Evolutionary conservation across 2,113 vertebrate species (phyloP), one percentile per base, ranked within the genome.

Genomic region (Eolophus roseicapilla): DNA sequence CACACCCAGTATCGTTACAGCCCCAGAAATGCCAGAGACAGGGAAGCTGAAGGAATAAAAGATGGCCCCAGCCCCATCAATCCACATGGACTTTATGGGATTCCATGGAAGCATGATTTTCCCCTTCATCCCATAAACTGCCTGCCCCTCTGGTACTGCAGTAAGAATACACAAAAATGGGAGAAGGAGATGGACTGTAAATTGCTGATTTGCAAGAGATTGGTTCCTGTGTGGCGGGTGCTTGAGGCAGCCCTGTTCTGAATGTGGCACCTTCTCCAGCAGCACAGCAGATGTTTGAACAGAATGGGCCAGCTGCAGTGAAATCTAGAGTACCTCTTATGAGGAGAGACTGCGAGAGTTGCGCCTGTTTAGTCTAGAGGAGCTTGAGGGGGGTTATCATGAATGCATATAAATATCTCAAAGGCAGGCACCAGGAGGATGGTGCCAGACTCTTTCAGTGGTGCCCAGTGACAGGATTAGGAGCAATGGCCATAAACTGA

Each of bases 61-160:
- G 82, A 50, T 11, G 17, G 27, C 20, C 49, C 31, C 29, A 12
- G 29, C 23, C 41, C 28, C 29, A 12, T 16, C 4, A 2, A 80
- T 77, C 47, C 0, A 0, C 44, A 11, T 31, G 20, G 17, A 17
- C 27, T 43, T 78, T 52, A 19, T 15, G 24, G 59, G 33, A 59
- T 39, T 70, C 35, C n/a, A 64, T 20, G 37, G 37, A 44, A 91
- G 18, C 19, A 11, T 8, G n/a, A 76, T 82, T 89, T 87, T 31
- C 21, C 15, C 29, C 4, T 23, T 62, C 21, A 3, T 12, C n/a
- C 50, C 8, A 5, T 35, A 67, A 83, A 67, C 29, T 11, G 19
- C 39, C 43, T 46, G 9, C 15, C 44, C 59, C 49, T 83, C 55
- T 83, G 47, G 24, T 60, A 52, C 47, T 68, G 49, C 62, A 55